Percentiles rank a stretch among this genome's conserved stretches.
Conservation (phyloP, 2,113 vertebrate species). For the Trogon melanurus region DNA sequence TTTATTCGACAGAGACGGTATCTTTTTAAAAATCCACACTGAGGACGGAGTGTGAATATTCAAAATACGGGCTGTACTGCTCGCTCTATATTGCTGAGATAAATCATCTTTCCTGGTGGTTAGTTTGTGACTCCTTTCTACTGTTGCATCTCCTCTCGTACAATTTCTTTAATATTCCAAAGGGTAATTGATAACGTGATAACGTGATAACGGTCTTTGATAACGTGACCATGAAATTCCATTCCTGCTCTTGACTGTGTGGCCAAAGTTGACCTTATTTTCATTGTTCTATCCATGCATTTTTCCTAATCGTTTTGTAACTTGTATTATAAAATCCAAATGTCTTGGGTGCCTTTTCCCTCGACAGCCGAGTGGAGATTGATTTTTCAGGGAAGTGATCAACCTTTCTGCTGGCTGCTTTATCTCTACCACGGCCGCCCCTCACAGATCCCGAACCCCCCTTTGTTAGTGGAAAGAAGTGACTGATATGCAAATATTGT, state of each 20-base stretch:
- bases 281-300: neutral
- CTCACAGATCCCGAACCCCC: neutral
- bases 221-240: neutral
- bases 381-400: neutral
- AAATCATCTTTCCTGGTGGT: neutral
- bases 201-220: too few relatives aligned
- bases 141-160: neutral
- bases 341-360: accelerated
- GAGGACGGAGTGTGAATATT: neutral
- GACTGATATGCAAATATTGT: neutral
- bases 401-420: neutral
- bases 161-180: neutral
- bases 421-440: neutral
- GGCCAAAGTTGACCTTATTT: neutral
- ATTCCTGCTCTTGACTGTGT: neutral
- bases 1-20: neutral
- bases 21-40: neutral
- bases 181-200: too few relatives aligned
- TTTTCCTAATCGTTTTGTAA: neutral
- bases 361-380: neutral
- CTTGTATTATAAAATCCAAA: neutral
- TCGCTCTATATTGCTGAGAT: neutral
- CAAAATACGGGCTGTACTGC: neutral
- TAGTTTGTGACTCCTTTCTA: neutral
- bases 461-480: neutral